phyloP scores from a whole-genome alignment of 2,113 vertebrate genomes.

The Pavo muticus region DNA sequence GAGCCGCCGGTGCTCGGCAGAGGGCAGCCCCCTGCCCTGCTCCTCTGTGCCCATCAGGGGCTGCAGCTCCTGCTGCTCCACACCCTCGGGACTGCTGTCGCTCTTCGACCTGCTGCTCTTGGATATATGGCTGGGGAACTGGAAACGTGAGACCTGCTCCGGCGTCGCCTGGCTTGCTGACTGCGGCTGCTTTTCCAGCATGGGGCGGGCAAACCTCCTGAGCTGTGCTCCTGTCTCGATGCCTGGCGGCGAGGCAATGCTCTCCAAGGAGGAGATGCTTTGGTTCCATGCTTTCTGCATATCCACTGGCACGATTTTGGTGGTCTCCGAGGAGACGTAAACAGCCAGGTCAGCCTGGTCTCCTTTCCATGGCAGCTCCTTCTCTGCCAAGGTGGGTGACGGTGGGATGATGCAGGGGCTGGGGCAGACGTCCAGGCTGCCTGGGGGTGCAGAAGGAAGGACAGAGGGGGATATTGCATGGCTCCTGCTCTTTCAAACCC shows the following conservation, averaged over 20 bases:
- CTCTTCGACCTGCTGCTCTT: constrained; percentile 76
- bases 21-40: constrained; percentile 67
- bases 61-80: constrained; percentile 84
- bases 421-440: constrained; percentile 83
- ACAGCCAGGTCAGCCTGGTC: constrained; percentile 86
- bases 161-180: constrained; percentile 26
- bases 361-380: constrained; percentile 92
- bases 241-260: constrained; percentile 88
- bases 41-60: constrained; percentile 85
- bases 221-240: constrained; percentile 74
- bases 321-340: constrained; percentile 92
- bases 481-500: neutral
- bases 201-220: constrained; percentile 69
- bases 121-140: constrained; percentile 76
- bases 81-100: constrained; percentile 72
- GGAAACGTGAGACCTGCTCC: constrained; percentile 78
- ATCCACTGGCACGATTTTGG: constrained; percentile 95
- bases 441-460: constrained; percentile 55
- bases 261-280: constrained; percentile 96
- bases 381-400: constrained; percentile 84
- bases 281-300: constrained; percentile 96
- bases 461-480: neutral
- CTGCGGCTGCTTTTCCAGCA: constrained; percentile 69
- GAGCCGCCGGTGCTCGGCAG: constrained; percentile 68
- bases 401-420: constrained; percentile 82